Base-by-base conservation (phyloP, 2,113 vertebrate genomes). In the Mastomys coucha region DNA sequence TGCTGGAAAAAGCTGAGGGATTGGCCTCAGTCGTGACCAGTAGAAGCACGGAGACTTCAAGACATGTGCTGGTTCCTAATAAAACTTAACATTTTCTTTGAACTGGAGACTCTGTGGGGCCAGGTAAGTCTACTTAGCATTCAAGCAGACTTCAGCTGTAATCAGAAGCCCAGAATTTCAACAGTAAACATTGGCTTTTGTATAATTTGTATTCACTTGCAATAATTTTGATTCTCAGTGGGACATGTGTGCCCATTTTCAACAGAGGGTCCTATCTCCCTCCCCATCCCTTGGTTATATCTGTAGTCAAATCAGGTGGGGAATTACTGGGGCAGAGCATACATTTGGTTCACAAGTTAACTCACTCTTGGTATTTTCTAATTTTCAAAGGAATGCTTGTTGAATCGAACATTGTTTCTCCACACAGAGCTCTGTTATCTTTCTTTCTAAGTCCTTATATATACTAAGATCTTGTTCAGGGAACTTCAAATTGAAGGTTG, bases 151-250 rank as follows among this genome's bases (percentile, higher is more conserved):
- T 16, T 60, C 8, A 33, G 63, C 9, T 13, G 65, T 67, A 56
- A 88, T 89, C 72, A 33, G 39, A 92, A 78, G 67, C n/a, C 72
- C 42, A 7, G 36, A 20, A 13, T 13, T 67, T 65, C 75, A 77
- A 63, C 1, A 0, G 80, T 72, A 84, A 93, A 58, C 53, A 56
- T 26, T 14, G 78, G 58, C 14, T 49, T 93, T 77, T 78, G 51
- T 82, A 56, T 72, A 49, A 17, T 89, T 80, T 10, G 91, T 58
- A 53, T 94, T 89, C 6, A 19, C 77, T 91, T 81, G 76, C 17
- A 0, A 63, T 94, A 16, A 53, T 91, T 93, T 81, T 89, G 69
- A 90, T 86, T 96, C 69, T 81, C 92, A 85, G 73, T 45, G 49
- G 78, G 77, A 93, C 5, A 51, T 45, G 10, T 22, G 24, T 60